These are phyloP conservation scores for Eidolon helvum DNA, from an alignment of 2,113 vertebrate species.

Conservation along the genomic window DNA sequence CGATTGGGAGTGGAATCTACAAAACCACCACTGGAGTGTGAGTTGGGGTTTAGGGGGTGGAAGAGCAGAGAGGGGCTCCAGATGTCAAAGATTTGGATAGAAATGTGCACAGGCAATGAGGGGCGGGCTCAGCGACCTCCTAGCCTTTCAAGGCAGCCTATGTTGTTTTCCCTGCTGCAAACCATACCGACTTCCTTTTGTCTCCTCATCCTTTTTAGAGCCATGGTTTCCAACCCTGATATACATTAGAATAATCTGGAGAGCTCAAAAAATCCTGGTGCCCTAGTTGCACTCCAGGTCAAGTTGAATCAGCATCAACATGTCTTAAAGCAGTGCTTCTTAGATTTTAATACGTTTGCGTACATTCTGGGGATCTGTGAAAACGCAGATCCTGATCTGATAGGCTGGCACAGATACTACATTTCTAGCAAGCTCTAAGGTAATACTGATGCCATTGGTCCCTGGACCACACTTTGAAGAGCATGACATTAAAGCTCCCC, in stretches of 20 bases:
- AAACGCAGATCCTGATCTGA: neutral
- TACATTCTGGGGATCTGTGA: neutral
- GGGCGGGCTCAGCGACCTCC: neutral
- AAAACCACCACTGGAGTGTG: neutral
- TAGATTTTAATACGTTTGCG: neutral
- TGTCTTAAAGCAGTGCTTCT: neutral
- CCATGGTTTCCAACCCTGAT: neutral
- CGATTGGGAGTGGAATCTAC: neutral
- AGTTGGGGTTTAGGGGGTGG: neutral
- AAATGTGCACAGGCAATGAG: too few relatives aligned
- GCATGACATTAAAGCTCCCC: neutral
- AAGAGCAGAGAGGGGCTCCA: neutral
- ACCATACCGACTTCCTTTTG: neutral
- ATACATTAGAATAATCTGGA: neutral
- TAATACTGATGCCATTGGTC: rapidly evolving
- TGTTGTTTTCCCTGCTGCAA: neutral
- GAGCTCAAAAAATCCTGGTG: neutral
- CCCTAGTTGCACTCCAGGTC: neutral
- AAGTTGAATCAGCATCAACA: neutral
- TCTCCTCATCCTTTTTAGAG: neutral
- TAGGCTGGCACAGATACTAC: neutral
- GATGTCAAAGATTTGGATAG: neutral
- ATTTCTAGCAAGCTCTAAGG: neutral
- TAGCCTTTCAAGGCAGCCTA: rapidly evolving
- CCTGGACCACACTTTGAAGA: neutral